Percentiles rank a stretch among this genome's conserved stretches.
Evolutionary conservation across 2,113 vertebrate genomes (phyloP).

Genomic region (Panthera tigris): DNA sequence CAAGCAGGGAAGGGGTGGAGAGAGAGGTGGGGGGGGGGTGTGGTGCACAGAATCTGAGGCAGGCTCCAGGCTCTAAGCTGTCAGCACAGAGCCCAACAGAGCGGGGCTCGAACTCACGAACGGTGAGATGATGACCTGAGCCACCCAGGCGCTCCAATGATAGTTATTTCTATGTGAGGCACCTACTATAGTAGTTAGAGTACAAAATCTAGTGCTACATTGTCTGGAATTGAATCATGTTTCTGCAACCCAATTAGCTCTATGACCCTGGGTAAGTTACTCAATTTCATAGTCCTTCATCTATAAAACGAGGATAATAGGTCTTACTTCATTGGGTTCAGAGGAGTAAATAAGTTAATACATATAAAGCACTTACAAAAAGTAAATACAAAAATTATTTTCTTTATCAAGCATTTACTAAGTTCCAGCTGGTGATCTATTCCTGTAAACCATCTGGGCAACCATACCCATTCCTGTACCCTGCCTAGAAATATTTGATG

Average conservation of each 20-base stretch:
- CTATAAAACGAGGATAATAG: neutral
- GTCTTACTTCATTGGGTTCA: neutral
- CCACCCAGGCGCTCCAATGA: neutral
- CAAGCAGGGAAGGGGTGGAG: too few species aligned
- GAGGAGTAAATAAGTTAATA: neutral
- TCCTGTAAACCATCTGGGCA: neutral
- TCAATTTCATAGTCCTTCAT: neutral
- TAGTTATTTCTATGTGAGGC: neutral
- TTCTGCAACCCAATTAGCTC: neutral
- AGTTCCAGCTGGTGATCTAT: neutral
- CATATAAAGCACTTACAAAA: neutral
- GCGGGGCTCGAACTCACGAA: too few species aligned
- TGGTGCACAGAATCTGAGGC: too few species aligned
- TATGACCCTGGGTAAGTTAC: neutral
- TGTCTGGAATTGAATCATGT: neutral
- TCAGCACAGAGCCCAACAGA: too few species aligned
- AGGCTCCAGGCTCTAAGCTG: too few species aligned
- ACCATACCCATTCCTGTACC: neutral
- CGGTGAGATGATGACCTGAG: too few species aligned
- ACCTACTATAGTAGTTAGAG: neutral
- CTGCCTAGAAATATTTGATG: neutral
- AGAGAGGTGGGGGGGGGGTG: too few species aligned
- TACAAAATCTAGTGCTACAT: neutral
- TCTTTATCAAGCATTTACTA: neutral
- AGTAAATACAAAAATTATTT: neutral